Percentiles rank a stretch among this genome's conserved stretches.
Evolutionary conservation across 2,888 invertebrate genomes (phyloP).

Genomic region (Cheilosia urbana): DNA sequence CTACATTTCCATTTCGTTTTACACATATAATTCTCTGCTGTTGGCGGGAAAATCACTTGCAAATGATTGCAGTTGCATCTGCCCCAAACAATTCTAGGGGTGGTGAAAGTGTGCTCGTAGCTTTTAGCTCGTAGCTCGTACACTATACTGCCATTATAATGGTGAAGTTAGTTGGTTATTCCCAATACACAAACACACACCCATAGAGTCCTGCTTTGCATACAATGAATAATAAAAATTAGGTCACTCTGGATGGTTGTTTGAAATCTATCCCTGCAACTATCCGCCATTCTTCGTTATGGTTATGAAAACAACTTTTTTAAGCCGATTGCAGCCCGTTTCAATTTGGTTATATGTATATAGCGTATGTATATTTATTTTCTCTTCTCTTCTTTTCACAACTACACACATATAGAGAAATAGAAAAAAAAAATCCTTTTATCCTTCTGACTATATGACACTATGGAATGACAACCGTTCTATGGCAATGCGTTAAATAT

Average conservation of each 20-base stretch:
- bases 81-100: slow-evolving; percentile 7
- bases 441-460: background rate
- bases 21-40: slow-evolving; percentile 43
- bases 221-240: slow-evolving; percentile 73
- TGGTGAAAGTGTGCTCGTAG: slow-evolving; percentile 16
- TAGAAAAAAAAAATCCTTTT: background rate
- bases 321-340: slow-evolving; percentile 15
- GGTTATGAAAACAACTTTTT: slow-evolving; percentile 2
- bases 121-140: background rate
- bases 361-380: background rate
- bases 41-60: slow-evolving; percentile 74
- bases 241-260: slow-evolving; percentile 55
- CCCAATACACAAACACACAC: slow-evolving; percentile 23
- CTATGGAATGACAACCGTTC: slow-evolving; percentile 17
- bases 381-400: slow-evolving; percentile 11
- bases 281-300: slow-evolving; percentile 21
- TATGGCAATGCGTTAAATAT: slow-evolving; percentile 21
- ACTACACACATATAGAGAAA: background rate
- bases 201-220: slow-evolving; percentile 40
- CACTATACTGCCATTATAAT: slow-evolving; percentile 6
- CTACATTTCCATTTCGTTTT: slow-evolving; percentile 65
- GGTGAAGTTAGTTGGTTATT: slow-evolving; percentile 43
- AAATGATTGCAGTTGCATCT: slow-evolving; percentile 55
- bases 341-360: background rate
- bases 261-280: slow-evolving; percentile 16